Conservation (phyloP, 1,140 invertebrate genomes). For the Chrysomallon squamiferum region DNA sequence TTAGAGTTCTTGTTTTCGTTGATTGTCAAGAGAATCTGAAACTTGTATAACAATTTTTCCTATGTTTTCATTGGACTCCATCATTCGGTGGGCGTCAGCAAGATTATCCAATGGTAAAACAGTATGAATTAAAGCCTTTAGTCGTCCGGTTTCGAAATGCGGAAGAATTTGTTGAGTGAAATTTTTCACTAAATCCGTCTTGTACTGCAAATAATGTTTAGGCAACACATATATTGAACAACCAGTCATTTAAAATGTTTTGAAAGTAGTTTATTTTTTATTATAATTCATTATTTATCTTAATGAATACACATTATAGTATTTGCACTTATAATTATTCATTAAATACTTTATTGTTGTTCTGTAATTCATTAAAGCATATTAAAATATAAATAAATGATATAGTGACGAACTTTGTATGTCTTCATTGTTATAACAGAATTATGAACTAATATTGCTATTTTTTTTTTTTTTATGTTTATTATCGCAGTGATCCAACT, state of each 20-base stretch:
- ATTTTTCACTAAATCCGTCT: conserved; percentile 39
- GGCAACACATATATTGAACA: conserved; percentile 10
- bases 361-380: background rate
- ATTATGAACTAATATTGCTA: too few species aligned
- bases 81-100: conserved; percentile 48
- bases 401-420: too few species aligned
- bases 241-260: background rate
- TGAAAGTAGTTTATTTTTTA: background rate
- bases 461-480: too few species aligned
- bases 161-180: conserved; percentile 38
- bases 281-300: background rate
- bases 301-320: background rate
- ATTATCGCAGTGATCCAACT: too few species aligned
- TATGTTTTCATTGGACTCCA: conserved; percentile 56
- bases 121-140: conserved; percentile 52
- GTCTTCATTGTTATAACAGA: too few species aligned
- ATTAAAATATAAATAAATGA: background rate
- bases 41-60: conserved; percentile 58
- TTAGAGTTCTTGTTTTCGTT: too few species aligned
- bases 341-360: background rate
- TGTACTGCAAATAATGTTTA: conserved; percentile 63
- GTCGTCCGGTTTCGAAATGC: conserved; percentile 39
- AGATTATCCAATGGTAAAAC: conserved; percentile 49
- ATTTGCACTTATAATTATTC: background rate
- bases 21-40: too few species aligned